A percentile compares a stretch with the other conserved stretches of the same genome.
Conservation (phyloP, 2,888 invertebrate genomes). For the Lycaena phlaeas region DNA sequence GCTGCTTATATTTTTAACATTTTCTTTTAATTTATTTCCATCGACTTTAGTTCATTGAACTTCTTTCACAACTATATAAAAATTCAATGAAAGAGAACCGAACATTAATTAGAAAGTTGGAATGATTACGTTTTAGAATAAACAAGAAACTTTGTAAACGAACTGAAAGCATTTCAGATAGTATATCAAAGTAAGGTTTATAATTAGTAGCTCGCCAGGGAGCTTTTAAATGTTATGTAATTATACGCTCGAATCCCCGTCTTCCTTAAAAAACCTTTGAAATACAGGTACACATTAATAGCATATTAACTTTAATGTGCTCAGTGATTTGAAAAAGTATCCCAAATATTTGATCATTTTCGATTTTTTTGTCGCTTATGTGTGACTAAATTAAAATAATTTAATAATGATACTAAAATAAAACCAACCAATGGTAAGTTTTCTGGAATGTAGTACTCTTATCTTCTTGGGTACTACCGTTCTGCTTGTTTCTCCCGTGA, state of each 20-base stretch:
- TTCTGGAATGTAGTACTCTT: too few species aligned
- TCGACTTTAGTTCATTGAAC: too few species aligned
- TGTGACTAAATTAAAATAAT: too few species aligned
- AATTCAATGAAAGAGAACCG: neutral
- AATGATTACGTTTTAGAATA: neutral
- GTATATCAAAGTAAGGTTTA: conserved; percentile 3
- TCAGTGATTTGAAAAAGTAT: neutral
- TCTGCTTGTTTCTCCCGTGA: too few species aligned
- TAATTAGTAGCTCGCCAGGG: neutral
- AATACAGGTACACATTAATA: neutral
- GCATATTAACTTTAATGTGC: neutral
- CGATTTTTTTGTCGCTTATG: too few species aligned
- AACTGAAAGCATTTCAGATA: conserved; percentile 2
- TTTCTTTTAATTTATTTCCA: too few species aligned
- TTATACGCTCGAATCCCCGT: neutral
- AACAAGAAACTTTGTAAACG: neutral
- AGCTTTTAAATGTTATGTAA: conserved; percentile 7
- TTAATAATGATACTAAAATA: too few species aligned
- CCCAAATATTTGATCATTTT: too few species aligned
- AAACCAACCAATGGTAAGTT: too few species aligned
- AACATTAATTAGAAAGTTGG: neutral
- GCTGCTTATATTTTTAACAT: too few species aligned
- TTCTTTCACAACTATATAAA: too few species aligned
- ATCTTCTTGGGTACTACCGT: too few species aligned
- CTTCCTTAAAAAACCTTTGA: neutral